Conservation (phyloP, 2,888 invertebrate species). For the Aromia moschata region DNA sequence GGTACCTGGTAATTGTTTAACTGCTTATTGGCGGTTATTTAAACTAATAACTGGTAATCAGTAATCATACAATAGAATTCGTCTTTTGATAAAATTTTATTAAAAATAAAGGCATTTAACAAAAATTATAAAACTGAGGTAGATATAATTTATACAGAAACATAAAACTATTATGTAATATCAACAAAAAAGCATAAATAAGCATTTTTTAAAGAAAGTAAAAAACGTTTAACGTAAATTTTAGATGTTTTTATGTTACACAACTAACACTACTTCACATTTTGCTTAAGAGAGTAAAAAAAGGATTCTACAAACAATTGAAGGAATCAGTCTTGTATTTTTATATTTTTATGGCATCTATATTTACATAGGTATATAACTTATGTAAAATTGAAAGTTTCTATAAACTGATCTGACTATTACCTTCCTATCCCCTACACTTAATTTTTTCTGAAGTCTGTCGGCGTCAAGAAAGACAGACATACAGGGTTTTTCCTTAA, state of each 20-base stretch:
- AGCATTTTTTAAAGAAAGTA: not conserved
- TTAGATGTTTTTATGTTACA: no score
- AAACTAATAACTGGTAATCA: no score
- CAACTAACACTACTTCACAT: no score
- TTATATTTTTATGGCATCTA: not conserved
- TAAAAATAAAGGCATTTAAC: conserved; percentile 13
- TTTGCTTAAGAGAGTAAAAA: not conserved
- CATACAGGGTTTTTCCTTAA: no score
- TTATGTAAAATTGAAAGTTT: no score
- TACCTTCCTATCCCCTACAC: no score
- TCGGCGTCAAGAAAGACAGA: no score
- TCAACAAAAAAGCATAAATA: not conserved
- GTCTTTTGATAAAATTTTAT: not conserved
- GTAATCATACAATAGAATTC: not conserved
- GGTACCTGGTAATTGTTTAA: no score
- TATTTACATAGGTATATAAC: no score
- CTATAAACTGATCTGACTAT: no score
- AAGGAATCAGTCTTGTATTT: not conserved
- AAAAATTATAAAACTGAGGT: conserved; percentile 8
- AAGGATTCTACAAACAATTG: not conserved
- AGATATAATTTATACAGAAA: not conserved
- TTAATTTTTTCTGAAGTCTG: no score
- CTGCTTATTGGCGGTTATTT: no score
- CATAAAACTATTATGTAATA: not conserved
- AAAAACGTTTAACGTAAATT: not conserved